These are phyloP conservation scores for Nothocercus julius DNA, from an alignment of 2,113 vertebrate species.

Conservation along the genomic window DNA sequence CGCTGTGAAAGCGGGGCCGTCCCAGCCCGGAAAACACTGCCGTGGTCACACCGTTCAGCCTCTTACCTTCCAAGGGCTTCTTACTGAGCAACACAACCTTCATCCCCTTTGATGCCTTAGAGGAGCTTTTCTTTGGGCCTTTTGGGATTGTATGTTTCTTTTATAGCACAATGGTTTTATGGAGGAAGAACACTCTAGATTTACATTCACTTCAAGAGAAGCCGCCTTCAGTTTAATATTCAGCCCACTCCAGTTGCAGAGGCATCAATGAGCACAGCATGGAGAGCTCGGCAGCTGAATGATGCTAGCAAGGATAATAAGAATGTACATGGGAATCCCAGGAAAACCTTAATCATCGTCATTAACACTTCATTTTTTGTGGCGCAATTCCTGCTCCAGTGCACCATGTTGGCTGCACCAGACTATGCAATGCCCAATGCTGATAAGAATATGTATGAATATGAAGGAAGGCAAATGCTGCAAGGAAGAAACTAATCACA, in stretches of 20 bases:
- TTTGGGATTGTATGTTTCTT: background rate
- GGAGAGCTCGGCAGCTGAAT: background rate
- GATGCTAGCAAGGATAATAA: constrained; percentile 19
- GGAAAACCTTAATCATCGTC: constrained; percentile 21
- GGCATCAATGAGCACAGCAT: background rate
- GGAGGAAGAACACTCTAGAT: background rate
- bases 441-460: background rate
- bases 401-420: background rate
- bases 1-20: background rate
- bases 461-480: background rate
- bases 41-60: constrained; percentile 7
- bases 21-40: constrained; percentile 6
- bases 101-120: background rate
- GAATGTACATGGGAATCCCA: background rate
- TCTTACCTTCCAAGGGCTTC: background rate
- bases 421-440: background rate
- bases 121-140: background rate
- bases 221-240: background rate
- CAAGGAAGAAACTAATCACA: background rate
- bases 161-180: background rate
- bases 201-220: background rate
- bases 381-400: background rate
- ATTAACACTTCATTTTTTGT: constrained; percentile 47
- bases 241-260: background rate
- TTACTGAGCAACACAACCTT: background rate